phyloP scores from a whole-genome alignment of 2,888 invertebrate genomes.

The Hirtodrosophila duncani region DNA sequence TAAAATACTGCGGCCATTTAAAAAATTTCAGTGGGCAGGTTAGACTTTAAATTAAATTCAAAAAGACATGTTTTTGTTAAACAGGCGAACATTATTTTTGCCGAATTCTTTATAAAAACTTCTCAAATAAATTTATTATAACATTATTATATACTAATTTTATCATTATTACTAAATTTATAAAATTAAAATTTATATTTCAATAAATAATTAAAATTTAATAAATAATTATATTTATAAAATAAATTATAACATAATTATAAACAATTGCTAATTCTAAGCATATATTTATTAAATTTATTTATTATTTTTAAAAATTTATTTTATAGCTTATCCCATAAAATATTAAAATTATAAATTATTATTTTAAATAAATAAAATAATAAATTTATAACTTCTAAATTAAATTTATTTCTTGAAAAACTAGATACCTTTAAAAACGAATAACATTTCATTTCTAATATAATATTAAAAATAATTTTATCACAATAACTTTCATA shows the following conservation, averaged over 20 bases:
- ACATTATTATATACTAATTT: conserved; percentile 80
- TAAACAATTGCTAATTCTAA: conserved; percentile 81
- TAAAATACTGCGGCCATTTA: conserved; percentile 89
- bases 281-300: conserved; percentile 79
- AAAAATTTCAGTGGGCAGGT: conserved; percentile 85
- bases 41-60: conserved; percentile 82
- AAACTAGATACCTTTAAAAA: conserved; percentile 84
- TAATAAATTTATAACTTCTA: conserved; percentile 65
- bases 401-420: conserved; percentile 82
- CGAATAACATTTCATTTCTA: conserved; percentile 84
- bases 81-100: conserved; percentile 84
- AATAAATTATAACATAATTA: conserved; percentile 79
- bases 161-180: conserved; percentile 80
- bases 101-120: conserved; percentile 82
- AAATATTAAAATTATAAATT: conserved; percentile 79
- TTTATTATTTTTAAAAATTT: conserved; percentile 80
- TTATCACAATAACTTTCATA: conserved; percentile 81
- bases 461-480: conserved; percentile 82
- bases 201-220: conserved; percentile 78
- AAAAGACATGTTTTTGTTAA: conserved; percentile 89
- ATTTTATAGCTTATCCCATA: conserved; percentile 81
- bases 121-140: conserved; percentile 63
- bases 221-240: conserved; percentile 79
- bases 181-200: conserved; percentile 77
- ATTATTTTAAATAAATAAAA: conserved; percentile 73